phyloP scores from a whole-genome alignment of 2,113 vertebrate species.

The Arenaria interpres region DNA sequence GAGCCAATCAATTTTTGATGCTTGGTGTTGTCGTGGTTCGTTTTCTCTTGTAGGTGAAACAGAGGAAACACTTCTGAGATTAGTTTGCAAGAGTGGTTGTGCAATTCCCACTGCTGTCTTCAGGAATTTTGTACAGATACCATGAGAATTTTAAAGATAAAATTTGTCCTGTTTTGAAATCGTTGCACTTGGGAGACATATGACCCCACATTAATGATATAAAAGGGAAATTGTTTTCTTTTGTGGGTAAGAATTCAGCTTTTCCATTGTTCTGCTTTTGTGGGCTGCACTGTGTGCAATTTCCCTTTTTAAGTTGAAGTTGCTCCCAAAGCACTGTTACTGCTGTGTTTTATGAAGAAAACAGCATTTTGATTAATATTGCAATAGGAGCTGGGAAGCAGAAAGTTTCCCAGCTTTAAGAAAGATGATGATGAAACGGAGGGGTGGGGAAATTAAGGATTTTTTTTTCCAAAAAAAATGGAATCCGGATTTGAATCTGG shows the following conservation, averaged over 20 bases:
- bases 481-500: not conserved
- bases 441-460: no score
- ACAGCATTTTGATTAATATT: not conserved
- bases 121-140: not conserved
- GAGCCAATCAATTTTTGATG: not conserved
- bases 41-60: not conserved
- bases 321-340: not conserved
- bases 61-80: not conserved
- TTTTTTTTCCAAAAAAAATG: rapidly evolving
- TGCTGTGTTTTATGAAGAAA: not conserved
- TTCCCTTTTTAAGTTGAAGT: not conserved
- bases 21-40: not conserved
- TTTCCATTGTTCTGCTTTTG: not conserved
- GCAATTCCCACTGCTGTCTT: not conserved
- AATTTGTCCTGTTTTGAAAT: not conserved
- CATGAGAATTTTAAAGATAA: not conserved
- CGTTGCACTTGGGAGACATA: not conserved
- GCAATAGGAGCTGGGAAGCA: not conserved
- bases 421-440: not conserved
- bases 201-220: not conserved
- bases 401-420: not conserved
- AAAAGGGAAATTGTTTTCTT: not conserved
- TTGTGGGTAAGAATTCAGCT: not conserved
- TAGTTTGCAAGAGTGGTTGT: not conserved
- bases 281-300: not conserved